Percentiles rank a stretch among this genome's conserved stretches.
Evolutionary conservation across 2,113 vertebrate genomes (phyloP).

Genomic region (Machaerirhynchus nigripectus): DNA sequence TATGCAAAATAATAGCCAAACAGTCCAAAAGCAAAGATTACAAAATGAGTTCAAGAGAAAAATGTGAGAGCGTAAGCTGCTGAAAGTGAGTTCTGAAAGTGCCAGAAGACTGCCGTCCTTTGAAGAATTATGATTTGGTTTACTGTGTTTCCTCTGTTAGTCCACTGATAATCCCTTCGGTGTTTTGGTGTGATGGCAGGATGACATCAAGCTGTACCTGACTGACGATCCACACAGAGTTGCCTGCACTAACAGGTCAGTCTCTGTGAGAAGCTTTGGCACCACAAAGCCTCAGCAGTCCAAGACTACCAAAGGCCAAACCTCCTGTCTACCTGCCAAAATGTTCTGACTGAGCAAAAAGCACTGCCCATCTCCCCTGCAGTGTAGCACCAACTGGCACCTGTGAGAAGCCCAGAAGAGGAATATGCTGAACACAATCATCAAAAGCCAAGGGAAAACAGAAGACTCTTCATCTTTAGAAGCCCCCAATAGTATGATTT

Average conservation of each 20-base stretch:
- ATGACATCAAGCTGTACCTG: neutral
- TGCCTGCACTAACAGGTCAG: neutral
- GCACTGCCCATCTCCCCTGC: neutral
- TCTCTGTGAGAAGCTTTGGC: neutral
- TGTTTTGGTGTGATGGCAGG: neutral
- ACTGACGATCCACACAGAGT: accelerated
- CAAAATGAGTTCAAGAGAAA: neutral
- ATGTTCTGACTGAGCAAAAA: neutral
- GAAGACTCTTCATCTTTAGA: neutral
- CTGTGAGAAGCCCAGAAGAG: neutral
- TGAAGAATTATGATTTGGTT: neutral
- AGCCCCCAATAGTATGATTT: neutral
- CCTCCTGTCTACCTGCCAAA: neutral
- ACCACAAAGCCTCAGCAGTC: neutral
- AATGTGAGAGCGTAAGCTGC: neutral
- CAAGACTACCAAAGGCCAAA: neutral
- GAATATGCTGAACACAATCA: neutral
- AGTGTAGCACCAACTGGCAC: neutral
- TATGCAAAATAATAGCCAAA: neutral
- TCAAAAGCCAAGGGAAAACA: neutral
- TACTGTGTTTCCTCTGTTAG: neutral
- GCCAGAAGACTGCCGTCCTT: neutral
- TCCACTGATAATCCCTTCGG: neutral
- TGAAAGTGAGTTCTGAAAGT: neutral
- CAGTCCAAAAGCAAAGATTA: neutral